Evolutionary conservation across 2,797 vertebrate genomes (phyloP).

Genomic region (Halcyon badia): DNA sequence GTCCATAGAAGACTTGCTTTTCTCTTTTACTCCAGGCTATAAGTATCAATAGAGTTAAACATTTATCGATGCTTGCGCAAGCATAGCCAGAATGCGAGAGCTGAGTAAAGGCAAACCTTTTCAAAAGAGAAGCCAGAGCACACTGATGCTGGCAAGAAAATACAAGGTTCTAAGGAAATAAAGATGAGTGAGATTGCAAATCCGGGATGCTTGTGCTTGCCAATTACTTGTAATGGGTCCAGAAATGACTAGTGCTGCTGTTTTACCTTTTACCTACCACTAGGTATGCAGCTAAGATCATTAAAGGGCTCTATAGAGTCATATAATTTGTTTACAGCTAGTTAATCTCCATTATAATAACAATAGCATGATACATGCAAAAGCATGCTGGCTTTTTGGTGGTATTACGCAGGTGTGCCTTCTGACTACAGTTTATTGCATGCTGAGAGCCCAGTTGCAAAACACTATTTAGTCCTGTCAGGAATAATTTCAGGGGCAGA

Average conservation of each 20-base stretch:
- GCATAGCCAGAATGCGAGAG: not conserved
- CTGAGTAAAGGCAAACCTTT: not conserved
- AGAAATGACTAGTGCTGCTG: slow-evolving; percentile 42
- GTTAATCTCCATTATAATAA: slow-evolving; percentile 23
- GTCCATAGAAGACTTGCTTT: not conserved
- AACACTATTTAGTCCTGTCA: not conserved
- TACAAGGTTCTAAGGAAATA: not conserved
- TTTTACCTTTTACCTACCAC: slow-evolving; percentile 56
- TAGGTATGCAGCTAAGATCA: slow-evolving; percentile 18
- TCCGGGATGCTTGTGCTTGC: slow-evolving; percentile 8
- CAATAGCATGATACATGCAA: slow-evolving; percentile 22
- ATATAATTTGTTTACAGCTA: slow-evolving; percentile 42
- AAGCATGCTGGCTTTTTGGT: not conserved
- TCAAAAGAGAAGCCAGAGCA: not conserved
- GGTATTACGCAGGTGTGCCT: not conserved
- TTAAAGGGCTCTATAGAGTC: not conserved
- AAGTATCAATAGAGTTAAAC: slow-evolving; percentile 13
- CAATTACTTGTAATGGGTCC: slow-evolving; percentile 27
- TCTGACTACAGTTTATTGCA: not conserved
- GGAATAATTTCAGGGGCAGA: not conserved
- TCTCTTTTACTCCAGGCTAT: not conserved
- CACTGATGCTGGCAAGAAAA: not conserved
- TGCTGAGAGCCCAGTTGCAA: not conserved
- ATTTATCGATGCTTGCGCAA: not conserved
- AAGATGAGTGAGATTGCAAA: slow-evolving; percentile 41